These are phyloP conservation scores for Matsumyia berberina DNA, from an alignment of 2,888 invertebrate species.

Conservation along the genomic window DNA sequence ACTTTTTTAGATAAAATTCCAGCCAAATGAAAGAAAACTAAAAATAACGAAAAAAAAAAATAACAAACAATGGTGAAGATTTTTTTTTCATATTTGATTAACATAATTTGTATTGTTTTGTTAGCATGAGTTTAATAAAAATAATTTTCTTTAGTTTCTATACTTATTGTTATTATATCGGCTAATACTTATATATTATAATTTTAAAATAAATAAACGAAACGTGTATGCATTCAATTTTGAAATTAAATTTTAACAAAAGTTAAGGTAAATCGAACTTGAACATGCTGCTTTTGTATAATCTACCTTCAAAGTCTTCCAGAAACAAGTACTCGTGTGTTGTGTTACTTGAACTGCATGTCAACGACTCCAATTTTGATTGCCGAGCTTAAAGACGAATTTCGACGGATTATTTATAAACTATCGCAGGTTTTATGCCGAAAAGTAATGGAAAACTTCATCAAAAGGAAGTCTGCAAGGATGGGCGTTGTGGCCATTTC, in stretches of 20 bases:
- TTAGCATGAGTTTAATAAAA: not conserved
- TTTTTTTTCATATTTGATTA: conserved; percentile 10
- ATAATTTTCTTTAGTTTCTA: not conserved
- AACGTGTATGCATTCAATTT: not conserved
- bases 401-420: no score
- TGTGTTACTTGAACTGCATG: no score
- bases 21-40: not conserved
- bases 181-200: not conserved
- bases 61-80: not conserved
- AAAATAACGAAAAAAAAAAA: not conserved
- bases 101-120: not conserved
- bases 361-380: no score
- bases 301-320: no score
- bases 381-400: no score
- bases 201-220: not conserved
- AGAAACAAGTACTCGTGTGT: no score
- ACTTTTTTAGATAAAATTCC: not conserved
- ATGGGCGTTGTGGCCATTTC: no score
- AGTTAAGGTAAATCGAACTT: not conserved
- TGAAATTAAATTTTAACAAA: not conserved
- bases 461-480: no score
- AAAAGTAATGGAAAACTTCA: no score
- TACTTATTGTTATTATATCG: conserved; percentile 6
- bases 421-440: no score
- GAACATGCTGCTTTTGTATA: no score